Percentiles rank a stretch among this genome's conserved stretches.
These are phyloP conservation scores for Agelas oroides DNA, from an alignment of 37 sponge, comb jelly and placozoan species.

Conservation along the genomic window DNA sequence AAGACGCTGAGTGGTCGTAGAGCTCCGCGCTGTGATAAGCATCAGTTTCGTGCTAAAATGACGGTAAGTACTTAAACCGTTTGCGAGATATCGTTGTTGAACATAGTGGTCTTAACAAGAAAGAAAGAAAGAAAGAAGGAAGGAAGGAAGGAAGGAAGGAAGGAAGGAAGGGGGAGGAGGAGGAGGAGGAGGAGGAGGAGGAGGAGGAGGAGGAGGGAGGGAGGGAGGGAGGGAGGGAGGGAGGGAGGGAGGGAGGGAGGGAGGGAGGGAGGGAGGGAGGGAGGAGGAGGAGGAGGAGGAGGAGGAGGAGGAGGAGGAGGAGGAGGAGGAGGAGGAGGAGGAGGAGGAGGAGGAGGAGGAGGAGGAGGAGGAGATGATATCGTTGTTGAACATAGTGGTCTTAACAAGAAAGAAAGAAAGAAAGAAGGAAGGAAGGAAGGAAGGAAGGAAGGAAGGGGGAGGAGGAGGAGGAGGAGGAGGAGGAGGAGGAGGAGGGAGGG, in stretches of 20 bases:
- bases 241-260: not conserved
- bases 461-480: not conserved
- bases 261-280: not conserved
- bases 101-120: no score
- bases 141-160: not conserved
- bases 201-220: not conserved
- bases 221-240: not conserved
- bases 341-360: not conserved
- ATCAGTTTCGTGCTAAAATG: no score
- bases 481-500: not conserved
- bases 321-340: not conserved
- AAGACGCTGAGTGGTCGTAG: no score
- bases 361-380: not conserved
- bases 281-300: not conserved
- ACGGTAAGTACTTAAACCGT: no score
- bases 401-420: no score
- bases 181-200: not conserved
- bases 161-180: not conserved
- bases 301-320: not conserved
- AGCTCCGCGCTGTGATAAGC: no score
- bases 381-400: no score
- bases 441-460: not conserved
- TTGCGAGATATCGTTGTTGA: no score
- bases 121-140: conserved; percentile 3
- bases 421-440: not conserved